Base-by-base conservation (phyloP, 2,888 invertebrate genomes). In the Melieria picta region DNA sequence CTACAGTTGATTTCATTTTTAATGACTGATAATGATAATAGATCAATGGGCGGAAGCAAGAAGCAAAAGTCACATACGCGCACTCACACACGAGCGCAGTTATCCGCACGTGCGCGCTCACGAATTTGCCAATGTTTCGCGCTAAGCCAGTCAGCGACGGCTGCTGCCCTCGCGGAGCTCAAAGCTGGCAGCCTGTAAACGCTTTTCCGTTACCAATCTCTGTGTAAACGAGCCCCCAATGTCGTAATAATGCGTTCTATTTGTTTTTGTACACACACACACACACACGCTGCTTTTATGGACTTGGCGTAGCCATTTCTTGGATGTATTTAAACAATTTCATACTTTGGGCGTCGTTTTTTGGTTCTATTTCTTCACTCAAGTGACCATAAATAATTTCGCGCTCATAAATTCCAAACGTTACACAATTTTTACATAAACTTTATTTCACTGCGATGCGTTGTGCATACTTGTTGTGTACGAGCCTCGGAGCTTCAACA, bases 11-110 rank as follows among this genome's bases (percentile, higher is more conserved):
- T 50, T 64, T 52, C 64, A 52, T 50, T 80, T 79, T 79, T 80
- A 81, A 80, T 81, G 79, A 79, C 79, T 79, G 81, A 81, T 81
- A 81, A 81, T 81, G 81, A 81, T 81, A 80, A 81, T 81, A 81
- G 81, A 81, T 81, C 81, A 81, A 80, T 80, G 79, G 78, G 77
- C 60, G 7, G 9, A 42, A 42, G n/a, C 9, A 43, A 11, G 6
- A 52, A 52, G 30, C 30, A 30, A 30, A 30, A 30, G 30, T 30
- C 30, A 2, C 50, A 50, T 50, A 50, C 11, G 13, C 52, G 1
- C 52, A 52, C 52, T n/a, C 13, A 5, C 9, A 52, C 10, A 9
- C 9, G 52, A 52, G 13, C 13, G 10, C 13, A 52, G 5, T 9
- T 10, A 58, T 7, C 30, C 6, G 10, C 13, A 58, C 16, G 16